phyloP scores from a whole-genome alignment of 2,113 vertebrate genomes.

The Leptosomus discolor region DNA sequence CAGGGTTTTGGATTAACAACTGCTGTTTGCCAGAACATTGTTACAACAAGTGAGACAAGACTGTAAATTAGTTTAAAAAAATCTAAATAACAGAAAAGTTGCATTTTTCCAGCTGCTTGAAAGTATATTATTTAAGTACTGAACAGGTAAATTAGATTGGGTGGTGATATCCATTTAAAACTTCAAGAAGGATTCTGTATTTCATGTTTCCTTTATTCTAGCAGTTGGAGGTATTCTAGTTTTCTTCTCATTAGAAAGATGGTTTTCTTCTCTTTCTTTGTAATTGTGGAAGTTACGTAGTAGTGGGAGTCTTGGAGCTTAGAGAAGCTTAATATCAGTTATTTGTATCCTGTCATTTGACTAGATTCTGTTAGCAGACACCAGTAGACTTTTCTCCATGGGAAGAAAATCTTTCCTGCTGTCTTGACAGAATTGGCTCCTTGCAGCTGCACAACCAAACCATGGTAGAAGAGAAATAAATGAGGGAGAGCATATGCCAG shows the following conservation, averaged over 20 bases:
- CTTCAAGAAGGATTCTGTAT: not conserved
- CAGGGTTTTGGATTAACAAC: slow-evolving; percentile 8
- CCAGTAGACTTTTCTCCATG: not conserved
- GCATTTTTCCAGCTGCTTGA: not conserved
- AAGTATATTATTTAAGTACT: not conserved
- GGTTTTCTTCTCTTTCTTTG: not conserved
- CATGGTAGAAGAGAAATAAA: not conserved
- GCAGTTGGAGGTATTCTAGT: not conserved
- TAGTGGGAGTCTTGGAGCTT: not conserved
- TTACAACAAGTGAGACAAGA: not conserved
- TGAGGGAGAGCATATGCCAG: not conserved
- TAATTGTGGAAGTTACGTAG: not conserved
- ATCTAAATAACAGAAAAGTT: not conserved
- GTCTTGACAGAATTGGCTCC: not conserved
- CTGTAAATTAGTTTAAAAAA: slow-evolving; percentile 15
- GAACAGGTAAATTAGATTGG: not conserved
- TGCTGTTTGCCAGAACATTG: not conserved
- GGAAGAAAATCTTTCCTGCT: not conserved
- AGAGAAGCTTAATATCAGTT: not conserved
- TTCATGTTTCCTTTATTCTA: not conserved
- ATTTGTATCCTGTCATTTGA: not conserved
- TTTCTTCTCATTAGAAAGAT: not conserved
- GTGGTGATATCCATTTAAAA: not conserved
- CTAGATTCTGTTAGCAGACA: not conserved
- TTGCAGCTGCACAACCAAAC: not conserved